A percentile compares a stretch with the other conserved stretches of the same genome.
Evolutionary conservation across 2,888 invertebrate species (phyloP).

Genomic region (Euclidia mi): DNA sequence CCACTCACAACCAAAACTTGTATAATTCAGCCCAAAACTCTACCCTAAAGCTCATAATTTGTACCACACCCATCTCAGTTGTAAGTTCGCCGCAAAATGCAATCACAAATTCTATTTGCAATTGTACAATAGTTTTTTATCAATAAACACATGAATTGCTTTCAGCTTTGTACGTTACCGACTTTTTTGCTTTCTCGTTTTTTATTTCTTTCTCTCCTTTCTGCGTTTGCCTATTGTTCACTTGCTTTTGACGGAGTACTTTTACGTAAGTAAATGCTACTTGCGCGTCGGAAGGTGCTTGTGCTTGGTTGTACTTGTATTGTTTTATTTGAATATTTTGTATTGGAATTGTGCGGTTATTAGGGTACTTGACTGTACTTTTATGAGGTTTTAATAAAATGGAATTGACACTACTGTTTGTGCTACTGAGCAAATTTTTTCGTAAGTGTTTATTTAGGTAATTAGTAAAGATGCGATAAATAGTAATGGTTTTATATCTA

Average conservation of each 20-base stretch:
- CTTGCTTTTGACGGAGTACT: constrained; percentile 37
- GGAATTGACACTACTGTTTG: too few species aligned
- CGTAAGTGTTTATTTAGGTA: too few species aligned
- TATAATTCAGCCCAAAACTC: neutral
- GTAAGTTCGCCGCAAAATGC: constrained; percentile 70
- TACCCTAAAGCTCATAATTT: constrained; percentile 6
- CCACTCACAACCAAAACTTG: too few species aligned
- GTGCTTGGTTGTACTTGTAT: constrained; percentile 13
- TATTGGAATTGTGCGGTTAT: neutral
- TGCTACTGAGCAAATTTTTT: too few species aligned
- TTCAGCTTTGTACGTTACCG: constrained; percentile 62
- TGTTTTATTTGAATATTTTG: constrained; percentile 13
- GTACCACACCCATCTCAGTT: constrained; percentile 48
- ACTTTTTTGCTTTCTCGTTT: constrained; percentile 49
- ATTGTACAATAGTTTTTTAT: constrained; percentile 67
- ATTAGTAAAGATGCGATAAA: too few species aligned
- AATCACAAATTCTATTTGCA: constrained; percentile 71
- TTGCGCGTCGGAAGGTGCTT: constrained; percentile 31
- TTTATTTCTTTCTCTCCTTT: constrained; percentile 42
- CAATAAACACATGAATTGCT: constrained; percentile 67
- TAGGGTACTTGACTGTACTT: too few species aligned
- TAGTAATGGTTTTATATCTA: too few species aligned
- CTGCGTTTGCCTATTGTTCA: constrained; percentile 26
- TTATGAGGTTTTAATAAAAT: too few species aligned
- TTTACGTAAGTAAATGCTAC: constrained; percentile 32